Base-by-base conservation (phyloP, 23 tunicate species). In the Styela clava region DNA sequence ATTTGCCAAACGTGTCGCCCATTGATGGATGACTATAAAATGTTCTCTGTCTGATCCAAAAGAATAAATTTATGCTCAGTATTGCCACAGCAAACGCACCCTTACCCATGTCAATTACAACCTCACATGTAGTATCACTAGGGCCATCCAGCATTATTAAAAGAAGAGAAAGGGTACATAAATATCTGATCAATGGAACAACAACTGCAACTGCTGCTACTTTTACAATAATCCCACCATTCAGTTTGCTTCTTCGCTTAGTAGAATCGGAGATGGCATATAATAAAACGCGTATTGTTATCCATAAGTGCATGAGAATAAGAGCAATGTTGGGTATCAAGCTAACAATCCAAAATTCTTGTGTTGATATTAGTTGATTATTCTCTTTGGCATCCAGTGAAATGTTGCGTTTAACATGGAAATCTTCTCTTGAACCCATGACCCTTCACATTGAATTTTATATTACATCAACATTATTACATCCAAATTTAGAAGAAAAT, bases 1-100 rank as follows among this genome's bases (percentile, higher is more conserved):
- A 71, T 7, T 71, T 71, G 27, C 77, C 77, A 35, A 71, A 71
- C 3, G 77, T 28, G 16, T 34, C 35, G 35, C 77, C 77, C 34
- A 71, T 30, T 22, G 77, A 71, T 34, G 77, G 77, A 34, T 71
- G 77, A 34, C 35, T 71, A 34, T 71, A 71, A 32, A 71, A 71
- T 22, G 77, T 34, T 71, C 77, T 71, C 16, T 71, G 77, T 71
- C 77, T 26, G 24, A 32, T 18, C 77, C 77, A 71, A 34, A 71
- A 71, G 16, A 71, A 71, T 26, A 27, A 71, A 27, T 22, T 26
- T 31, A 71, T 32, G 77, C 34, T 19, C 34, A 71, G 7, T 3
- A 71, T 71, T 3, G 77, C 35, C 16, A 71, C 23, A 26, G 34
- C 34, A 33, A 71, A 28, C 23, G 77, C 77, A 32, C 24, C 34